Evolutionary conservation across 2,113 vertebrate genomes (phyloP).

Genomic region (Aegithalos caudatus): DNA sequence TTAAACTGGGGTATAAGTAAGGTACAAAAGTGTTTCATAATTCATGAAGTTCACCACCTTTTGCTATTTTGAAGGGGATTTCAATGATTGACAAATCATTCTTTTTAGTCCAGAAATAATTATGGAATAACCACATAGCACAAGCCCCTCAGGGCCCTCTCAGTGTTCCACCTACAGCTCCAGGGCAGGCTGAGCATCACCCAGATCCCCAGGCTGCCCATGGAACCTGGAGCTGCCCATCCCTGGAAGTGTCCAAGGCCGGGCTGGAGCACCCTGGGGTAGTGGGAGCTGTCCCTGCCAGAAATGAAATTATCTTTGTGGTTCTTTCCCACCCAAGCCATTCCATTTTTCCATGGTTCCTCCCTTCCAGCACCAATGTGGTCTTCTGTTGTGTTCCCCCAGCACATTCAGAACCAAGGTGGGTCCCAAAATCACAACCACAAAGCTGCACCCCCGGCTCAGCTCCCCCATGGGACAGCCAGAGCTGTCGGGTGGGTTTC

Average conservation of each 20-base stretch:
- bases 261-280: neutral
- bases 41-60: neutral
- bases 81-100: neutral
- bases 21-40: neutral
- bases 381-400: rapidly evolving
- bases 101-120: neutral
- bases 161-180: rapidly evolving
- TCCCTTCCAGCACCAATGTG: neutral
- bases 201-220: neutral
- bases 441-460: rapidly evolving
- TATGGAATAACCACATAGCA: neutral
- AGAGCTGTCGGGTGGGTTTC: neutral
- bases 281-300: neutral
- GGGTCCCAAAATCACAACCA: rapidly evolving
- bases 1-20: neutral
- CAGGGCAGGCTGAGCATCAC: neutral
- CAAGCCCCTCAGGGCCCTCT: neutral
- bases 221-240: neutral
- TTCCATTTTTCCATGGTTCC: rapidly evolving
- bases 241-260: neutral
- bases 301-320: neutral
- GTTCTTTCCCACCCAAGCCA: neutral
- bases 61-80: neutral
- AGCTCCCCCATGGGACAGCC: neutral
- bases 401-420: neutral